These are phyloP conservation scores for Sarcophaga variegata DNA, from an alignment of 2,888 invertebrate species.

Conservation along the genomic window DNA sequence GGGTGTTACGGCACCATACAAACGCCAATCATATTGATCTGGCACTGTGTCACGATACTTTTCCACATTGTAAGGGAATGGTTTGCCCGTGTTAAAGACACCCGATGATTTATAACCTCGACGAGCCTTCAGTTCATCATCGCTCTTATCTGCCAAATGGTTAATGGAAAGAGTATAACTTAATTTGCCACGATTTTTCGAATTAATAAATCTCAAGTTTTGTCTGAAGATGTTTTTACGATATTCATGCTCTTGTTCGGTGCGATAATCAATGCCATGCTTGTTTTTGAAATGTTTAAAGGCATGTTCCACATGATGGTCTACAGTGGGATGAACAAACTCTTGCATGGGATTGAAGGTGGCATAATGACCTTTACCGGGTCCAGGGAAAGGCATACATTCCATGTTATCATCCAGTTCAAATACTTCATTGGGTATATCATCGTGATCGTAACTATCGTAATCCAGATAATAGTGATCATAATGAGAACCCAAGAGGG, in stretches of 20 bases:
- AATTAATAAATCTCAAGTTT: slow-evolving; percentile 91
- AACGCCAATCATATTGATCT: slow-evolving; percentile 92
- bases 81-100: slow-evolving; percentile 87
- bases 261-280: slow-evolving; percentile 87
- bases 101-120: slow-evolving; percentile 86
- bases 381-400: slow-evolving; percentile 93
- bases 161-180: slow-evolving; percentile 91
- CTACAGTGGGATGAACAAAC: slow-evolving; percentile 88
- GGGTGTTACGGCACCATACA: slow-evolving; percentile 95
- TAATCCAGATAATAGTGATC: slow-evolving; percentile 96
- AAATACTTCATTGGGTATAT: slow-evolving; percentile 88
- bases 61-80: slow-evolving; percentile 88
- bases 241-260: slow-evolving; percentile 85
- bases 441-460: slow-evolving; percentile 85
- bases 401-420: slow-evolving; percentile 85
- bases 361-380: slow-evolving; percentile 90
- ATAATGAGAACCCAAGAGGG: slow-evolving; percentile 96
- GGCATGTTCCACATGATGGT: slow-evolving; percentile 89
- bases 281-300: slow-evolving; percentile 88
- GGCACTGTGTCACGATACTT: slow-evolving; percentile 85
- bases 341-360: slow-evolving; percentile 97
- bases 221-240: slow-evolving; percentile 92
- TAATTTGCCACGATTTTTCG: slow-evolving; percentile 89
- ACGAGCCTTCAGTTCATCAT: slow-evolving; percentile 88
- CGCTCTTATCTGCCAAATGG: slow-evolving; percentile 92